phyloP scores from a whole-genome alignment of 2,888 invertebrate species.

The Drosophila prolongata region DNA sequence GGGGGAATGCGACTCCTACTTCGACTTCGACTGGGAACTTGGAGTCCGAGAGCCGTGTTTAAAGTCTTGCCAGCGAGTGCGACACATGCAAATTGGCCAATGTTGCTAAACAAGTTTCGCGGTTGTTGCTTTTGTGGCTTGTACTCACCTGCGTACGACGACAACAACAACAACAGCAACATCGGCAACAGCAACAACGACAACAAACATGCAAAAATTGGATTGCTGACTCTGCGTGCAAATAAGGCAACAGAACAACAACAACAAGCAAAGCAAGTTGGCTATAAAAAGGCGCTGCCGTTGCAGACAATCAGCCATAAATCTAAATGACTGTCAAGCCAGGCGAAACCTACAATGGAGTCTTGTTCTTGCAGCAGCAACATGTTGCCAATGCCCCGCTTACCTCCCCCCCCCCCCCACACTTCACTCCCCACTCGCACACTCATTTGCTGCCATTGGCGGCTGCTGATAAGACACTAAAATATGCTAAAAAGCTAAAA shows the following conservation, averaged over 20 bases:
- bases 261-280: constrained; percentile 20
- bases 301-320: constrained; percentile 79
- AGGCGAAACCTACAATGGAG: constrained; percentile 68
- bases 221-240: constrained; percentile 75
- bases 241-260: constrained; percentile 65
- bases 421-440: constrained; percentile 9
- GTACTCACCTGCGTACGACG: constrained; percentile 81
- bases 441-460: constrained; percentile 72
- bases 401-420: not conserved
- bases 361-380: constrained; percentile 59
- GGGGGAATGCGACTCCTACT: constrained; percentile 15
- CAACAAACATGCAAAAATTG: constrained; percentile 71
- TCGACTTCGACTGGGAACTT: constrained; percentile 2
- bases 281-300: constrained; percentile 70
- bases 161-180: constrained; percentile 59
- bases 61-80: constrained; percentile 61
- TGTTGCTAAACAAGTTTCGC: constrained; percentile 77
- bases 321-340: constrained; percentile 81
- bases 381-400: constrained; percentile 48
- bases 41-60: constrained; percentile 29
- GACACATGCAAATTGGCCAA: constrained; percentile 79
- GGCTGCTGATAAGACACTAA: constrained; percentile 68
- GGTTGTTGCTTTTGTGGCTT: constrained; percentile 45
- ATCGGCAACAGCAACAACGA: constrained; percentile 7
- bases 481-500: constrained; percentile 66